Conservation (phyloP, 1,140 invertebrate genomes). For the Sesamia nonagrioides region DNA sequence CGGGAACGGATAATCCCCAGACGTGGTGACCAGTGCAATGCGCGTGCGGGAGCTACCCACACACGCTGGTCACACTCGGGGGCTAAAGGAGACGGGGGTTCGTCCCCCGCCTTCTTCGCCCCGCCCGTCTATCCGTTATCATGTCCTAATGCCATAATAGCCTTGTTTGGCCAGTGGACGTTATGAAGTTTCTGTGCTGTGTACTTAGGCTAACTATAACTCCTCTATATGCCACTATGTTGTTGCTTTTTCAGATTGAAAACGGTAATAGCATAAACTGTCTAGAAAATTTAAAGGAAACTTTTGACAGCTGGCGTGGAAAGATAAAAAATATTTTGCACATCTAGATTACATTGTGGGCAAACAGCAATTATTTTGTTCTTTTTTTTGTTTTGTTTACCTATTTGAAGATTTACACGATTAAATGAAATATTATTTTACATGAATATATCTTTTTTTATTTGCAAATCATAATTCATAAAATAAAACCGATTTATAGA, state of each 20-base stretch:
- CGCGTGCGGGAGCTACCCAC: too few species aligned
- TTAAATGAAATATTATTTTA: background rate
- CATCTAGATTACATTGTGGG: background rate
- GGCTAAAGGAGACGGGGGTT: too few species aligned
- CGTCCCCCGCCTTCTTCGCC: too few species aligned
- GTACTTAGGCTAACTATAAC: too few species aligned
- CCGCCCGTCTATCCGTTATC: too few species aligned
- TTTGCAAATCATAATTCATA: background rate
- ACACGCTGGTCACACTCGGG: too few species aligned
- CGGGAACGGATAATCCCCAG: too few species aligned
- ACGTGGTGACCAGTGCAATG: too few species aligned
- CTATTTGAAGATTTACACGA: background rate
- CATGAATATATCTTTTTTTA: background rate
- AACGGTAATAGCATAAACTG: background rate
- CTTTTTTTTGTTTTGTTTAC: background rate
- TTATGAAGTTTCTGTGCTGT: too few species aligned
- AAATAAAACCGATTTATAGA: too few species aligned
- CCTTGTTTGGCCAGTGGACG: too few species aligned
- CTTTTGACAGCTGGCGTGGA: conserved; percentile 6
- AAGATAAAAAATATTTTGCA: conserved; percentile 37
- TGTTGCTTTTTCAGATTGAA: conserved; percentile 22
- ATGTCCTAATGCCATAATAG: too few species aligned
- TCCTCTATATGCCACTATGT: background rate
- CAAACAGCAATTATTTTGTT: background rate
- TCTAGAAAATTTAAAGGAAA: conserved; percentile 11